Evolutionary conservation across 1,140 invertebrate species (phyloP).

Genomic region (Neoseiulus cucumeris): DNA sequence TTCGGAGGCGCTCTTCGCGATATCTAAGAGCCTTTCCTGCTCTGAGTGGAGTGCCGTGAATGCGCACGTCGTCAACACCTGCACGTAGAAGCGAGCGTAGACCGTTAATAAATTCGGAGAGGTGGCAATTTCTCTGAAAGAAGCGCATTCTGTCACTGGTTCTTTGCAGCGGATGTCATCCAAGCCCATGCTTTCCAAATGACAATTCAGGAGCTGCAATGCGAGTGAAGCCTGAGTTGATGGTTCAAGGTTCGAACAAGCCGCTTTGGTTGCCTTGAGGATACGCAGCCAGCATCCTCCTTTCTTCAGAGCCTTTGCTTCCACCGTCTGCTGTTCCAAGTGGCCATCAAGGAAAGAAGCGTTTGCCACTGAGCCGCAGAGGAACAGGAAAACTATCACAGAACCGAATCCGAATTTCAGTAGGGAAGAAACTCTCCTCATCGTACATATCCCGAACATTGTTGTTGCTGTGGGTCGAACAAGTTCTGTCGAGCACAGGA

Average conservation of each 20-base stretch:
- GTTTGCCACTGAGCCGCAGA: too few relatives aligned
- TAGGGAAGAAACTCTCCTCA: too few relatives aligned
- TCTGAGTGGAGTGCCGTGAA: not conserved
- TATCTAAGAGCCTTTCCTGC: not conserved
- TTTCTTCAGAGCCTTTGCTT: not conserved
- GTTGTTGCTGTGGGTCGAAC: too few relatives aligned
- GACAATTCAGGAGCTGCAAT: not conserved
- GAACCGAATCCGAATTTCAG: too few relatives aligned
- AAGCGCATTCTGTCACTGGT: not conserved
- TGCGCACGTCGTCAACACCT: constrained; percentile 5
- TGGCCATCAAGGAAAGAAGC: not conserved
- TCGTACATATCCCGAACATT: too few relatives aligned
- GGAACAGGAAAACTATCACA: too few relatives aligned
- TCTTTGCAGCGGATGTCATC: not conserved
- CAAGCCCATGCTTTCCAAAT: not conserved
- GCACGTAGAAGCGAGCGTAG: not conserved
- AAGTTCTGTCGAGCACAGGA: too few relatives aligned
- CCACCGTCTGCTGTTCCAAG: not conserved
- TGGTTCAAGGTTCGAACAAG: not conserved
- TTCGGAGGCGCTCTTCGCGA: not conserved
- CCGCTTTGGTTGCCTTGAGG: not conserved
- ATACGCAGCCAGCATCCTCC: not conserved
- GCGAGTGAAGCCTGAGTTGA: not conserved
- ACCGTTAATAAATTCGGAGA: not conserved
- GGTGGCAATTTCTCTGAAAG: not conserved